phyloP scores from a whole-genome alignment of 2,797 vertebrate genomes.

The Falco concolor region DNA sequence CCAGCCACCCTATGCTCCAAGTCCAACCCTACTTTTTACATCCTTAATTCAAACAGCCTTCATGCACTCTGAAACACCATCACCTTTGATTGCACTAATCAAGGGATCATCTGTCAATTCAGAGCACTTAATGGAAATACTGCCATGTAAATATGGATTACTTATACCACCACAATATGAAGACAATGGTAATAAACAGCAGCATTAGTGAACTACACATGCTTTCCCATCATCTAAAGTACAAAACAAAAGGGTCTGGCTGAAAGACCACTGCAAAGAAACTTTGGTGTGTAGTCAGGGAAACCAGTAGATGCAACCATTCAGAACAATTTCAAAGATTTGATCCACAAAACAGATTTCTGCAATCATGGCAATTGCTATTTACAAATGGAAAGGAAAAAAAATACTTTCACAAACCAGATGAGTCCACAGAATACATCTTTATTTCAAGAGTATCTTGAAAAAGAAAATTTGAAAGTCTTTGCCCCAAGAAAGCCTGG shows the following conservation, averaged over 20 bases:
- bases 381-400: background rate
- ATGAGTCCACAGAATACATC: background rate
- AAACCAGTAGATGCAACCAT: background rate
- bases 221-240: background rate
- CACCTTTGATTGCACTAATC: background rate
- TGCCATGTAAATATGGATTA: slow-evolving; percentile 41
- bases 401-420: background rate
- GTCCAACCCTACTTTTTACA: background rate
- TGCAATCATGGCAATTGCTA: background rate
- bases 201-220: background rate
- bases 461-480: background rate
- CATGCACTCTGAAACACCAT: slow-evolving; percentile 2
- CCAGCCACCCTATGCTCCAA: background rate
- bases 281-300: background rate
- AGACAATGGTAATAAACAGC: background rate
- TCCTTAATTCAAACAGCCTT: background rate
- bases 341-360: background rate
- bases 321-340: background rate
- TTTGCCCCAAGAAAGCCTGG: background rate
- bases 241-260: background rate
- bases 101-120: slow-evolving; percentile 15
- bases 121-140: slow-evolving; percentile 13
- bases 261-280: background rate
- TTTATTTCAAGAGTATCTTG: background rate
- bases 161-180: slow-evolving; percentile 38